Evolutionary conservation across 2,797 vertebrate genomes (phyloP), one percentile per base, ranked within the genome.

Genomic region (Catharus ustulatus): DNA sequence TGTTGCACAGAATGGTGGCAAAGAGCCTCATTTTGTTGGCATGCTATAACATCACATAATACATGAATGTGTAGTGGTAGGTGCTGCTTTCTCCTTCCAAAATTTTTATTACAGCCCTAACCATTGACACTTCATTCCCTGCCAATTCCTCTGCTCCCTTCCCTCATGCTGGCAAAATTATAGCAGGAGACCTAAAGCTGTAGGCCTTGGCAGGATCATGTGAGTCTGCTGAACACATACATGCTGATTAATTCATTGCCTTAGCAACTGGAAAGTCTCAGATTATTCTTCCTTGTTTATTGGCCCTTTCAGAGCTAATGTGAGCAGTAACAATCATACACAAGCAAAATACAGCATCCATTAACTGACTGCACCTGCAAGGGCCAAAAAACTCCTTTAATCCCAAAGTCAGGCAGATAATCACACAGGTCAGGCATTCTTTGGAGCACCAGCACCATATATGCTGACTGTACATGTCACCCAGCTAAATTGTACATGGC

Each of bases 81-180:
- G 77, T 90, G 82, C 89, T 95, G 94, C 84, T 96, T 93, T 84
- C 67, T 85, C 88, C 72, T 95, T 94, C 94, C 95, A 92, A 96
- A 95, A 90, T 73, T 94, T 91, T 93, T 94, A 95, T 96, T 96
- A 91, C 74, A 94, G 68, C 80, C 84, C 80, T 92, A 87, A 94
- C 95, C 87, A 92, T 71, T 91, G 95, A 95, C 89, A 82, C 90
- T 89, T 93, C 6, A 3, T 58, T 96, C 89, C 80, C 76, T 90
- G 94, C 90, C 95, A 95, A 61, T 78, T 64, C 67, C 58, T 94
- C 77, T 48, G n/a, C 91, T 95, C 72, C 69, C 52, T 77, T 58
- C 69, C 55, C 90, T 91, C 67, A 36, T 38, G 45, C 80, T 92
- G 85, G 94, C 88, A 95, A 90, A 90, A 93, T 84, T 91, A 91